Percentiles rank a stretch among this genome's conserved stretches.
These are phyloP conservation scores for Tiliqua scincoides DNA, from an alignment of 2,113 vertebrate species.

Conservation along the genomic window DNA sequence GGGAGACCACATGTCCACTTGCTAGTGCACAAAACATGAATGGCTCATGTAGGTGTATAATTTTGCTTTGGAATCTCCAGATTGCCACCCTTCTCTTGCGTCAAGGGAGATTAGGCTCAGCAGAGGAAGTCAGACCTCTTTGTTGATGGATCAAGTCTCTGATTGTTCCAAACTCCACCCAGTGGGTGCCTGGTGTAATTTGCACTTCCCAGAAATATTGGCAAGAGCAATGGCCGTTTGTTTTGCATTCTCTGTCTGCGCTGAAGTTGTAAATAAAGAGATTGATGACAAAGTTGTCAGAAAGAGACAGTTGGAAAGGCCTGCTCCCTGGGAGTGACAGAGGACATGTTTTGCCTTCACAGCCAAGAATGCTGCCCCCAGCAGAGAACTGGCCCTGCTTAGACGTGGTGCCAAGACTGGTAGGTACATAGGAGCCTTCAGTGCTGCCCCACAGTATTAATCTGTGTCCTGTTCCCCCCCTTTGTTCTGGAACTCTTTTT, in stretches of 20 bases:
- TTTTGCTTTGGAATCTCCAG: background rate
- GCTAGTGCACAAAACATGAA: background rate
- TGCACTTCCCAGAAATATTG: constrained; percentile 73
- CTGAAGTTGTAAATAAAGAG: constrained; percentile 96
- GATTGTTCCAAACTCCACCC: constrained; percentile 56
- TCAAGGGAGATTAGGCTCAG: background rate
- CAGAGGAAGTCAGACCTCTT: accelerated
- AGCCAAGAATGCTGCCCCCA: constrained; percentile 82
- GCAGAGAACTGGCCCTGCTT: constrained; percentile 75
- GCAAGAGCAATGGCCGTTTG: constrained; percentile 71
- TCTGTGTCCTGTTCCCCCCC: background rate
- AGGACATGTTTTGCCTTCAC: constrained; percentile 88
- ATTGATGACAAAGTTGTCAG: constrained; percentile 94
- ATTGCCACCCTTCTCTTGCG: background rate
- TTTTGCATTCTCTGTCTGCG: constrained; percentile 81
- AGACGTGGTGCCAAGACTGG: constrained; percentile 81
- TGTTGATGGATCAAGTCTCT: constrained; percentile 26
- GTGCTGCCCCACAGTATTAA: constrained; percentile 15
- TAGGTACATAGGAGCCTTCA: constrained; percentile 46
- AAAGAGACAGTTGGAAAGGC: constrained; percentile 97
- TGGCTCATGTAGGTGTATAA: background rate
- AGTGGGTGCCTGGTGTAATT: constrained; percentile 53
- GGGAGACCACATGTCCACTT: no score
- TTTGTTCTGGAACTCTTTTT: constrained; percentile 10
- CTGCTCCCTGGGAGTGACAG: constrained; percentile 92